These are phyloP conservation scores for Amaurobius ferox DNA, from an alignment of 2,888 invertebrate genomes.

Conservation along the genomic window DNA sequence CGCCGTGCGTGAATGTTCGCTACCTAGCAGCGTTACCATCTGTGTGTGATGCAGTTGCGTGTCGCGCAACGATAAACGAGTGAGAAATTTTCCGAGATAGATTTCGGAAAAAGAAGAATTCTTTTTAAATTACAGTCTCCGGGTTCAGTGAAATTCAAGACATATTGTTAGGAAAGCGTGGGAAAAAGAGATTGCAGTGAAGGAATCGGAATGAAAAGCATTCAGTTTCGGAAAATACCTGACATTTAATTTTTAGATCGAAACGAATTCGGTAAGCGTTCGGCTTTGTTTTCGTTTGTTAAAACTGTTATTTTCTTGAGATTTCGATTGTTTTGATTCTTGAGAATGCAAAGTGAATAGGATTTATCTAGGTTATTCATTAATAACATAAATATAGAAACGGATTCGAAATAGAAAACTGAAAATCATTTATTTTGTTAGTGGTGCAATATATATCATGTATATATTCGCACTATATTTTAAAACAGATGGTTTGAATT, in stretches of 20 bases:
- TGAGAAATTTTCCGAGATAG: conserved; percentile 36
- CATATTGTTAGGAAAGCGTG: conserved; percentile 16
- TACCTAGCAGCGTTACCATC: background rate
- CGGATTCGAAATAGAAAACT: too few relatives aligned
- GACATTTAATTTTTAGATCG: conserved; percentile 4
- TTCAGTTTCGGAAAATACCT: background rate
- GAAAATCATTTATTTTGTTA: too few relatives aligned
- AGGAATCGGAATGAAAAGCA: background rate
- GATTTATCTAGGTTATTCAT: too few relatives aligned
- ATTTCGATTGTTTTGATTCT: too few relatives aligned
- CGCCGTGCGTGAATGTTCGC: conserved; percentile 19
- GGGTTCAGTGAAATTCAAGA: background rate
- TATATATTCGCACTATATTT: too few relatives aligned
- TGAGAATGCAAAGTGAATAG: too few relatives aligned
- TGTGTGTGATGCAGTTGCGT: conserved; percentile 15
- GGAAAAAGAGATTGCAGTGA: background rate
- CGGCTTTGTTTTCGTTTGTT: background rate
- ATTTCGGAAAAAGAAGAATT: conserved; percentile 17
- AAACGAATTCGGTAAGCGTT: background rate
- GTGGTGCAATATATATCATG: too few relatives aligned
- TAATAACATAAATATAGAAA: too few relatives aligned
- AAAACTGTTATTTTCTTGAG: too few relatives aligned
- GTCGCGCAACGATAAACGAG: conserved; percentile 26
- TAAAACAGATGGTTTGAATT: too few relatives aligned
- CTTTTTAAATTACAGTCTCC: conserved; percentile 27